These are phyloP conservation scores for Etheostoma nigrum DNA, from an alignment of 2,797 vertebrate species.

Conservation along the genomic window DNA sequence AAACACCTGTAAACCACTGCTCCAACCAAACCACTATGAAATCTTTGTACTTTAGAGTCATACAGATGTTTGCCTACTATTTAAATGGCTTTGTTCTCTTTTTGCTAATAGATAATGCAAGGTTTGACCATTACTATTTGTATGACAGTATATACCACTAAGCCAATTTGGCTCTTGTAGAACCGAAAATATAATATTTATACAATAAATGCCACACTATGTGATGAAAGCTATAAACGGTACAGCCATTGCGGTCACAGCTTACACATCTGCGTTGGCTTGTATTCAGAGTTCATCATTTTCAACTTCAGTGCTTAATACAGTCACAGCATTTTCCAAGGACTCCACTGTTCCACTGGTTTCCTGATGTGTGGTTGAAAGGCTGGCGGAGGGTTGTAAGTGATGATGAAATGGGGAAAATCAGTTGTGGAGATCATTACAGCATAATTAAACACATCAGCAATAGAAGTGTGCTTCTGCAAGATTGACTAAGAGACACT, in stretches of 20 bases:
- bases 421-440: conserved; percentile 45
- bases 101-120: not conserved
- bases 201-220: conserved; percentile 13
- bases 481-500: conserved; percentile 20
- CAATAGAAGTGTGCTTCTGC: conserved; percentile 14
- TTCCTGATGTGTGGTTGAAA: conserved; percentile 62
- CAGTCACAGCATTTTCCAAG: conserved; percentile 49
- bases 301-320: conserved; percentile 35
- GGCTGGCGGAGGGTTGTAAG: conserved; percentile 27
- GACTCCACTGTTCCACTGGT: conserved; percentile 46
- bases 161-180: conserved; percentile 12
- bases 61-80: not conserved
- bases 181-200: conserved; percentile 23
- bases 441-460: conserved; percentile 42
- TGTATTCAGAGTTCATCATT: conserved; percentile 37
- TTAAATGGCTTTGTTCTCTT: conserved; percentile 2
- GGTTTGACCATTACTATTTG: conserved; percentile 1
- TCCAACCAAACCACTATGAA: not conserved
- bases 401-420: conserved; percentile 60
- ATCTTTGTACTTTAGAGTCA: conserved; percentile 2
- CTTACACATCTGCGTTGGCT: conserved; percentile 52
- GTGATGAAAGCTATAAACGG: conserved; percentile 50
- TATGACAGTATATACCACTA: not conserved
- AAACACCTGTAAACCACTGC: conserved; percentile 62
- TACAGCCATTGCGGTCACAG: conserved; percentile 32